Conservation (phyloP, 1,140 invertebrate species). For the Drosophila obscura region DNA sequence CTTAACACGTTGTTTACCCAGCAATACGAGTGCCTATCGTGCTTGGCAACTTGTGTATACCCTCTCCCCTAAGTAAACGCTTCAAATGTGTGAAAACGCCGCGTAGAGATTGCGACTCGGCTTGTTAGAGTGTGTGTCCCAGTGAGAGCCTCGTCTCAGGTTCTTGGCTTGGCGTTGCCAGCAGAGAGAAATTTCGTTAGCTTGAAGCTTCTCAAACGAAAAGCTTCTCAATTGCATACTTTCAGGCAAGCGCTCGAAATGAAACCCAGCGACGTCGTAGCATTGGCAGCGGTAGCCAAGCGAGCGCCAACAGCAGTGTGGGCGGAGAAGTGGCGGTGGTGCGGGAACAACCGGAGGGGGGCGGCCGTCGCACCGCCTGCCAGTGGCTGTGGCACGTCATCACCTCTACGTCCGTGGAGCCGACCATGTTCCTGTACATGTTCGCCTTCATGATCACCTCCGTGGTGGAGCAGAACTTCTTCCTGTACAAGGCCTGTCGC, state of each 20-base stretch:
- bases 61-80: not conserved
- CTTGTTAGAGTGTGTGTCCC: not conserved
- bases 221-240: conserved; percentile 52
- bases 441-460: conserved; percentile 91
- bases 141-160: not conserved
- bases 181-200: not conserved
- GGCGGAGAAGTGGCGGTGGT: too few relatives aligned
- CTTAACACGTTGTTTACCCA: not conserved
- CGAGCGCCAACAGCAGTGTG: conserved; percentile 1
- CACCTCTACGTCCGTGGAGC: conserved; percentile 87
- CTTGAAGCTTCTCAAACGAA: not conserved
- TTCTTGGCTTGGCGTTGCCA: conserved; percentile 17
- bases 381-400: conserved; percentile 31
- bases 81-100: too few relatives aligned
- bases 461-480: conserved; percentile 91
- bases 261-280: conserved; percentile 32
- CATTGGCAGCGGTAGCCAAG: conserved; percentile 25
- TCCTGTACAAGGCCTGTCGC: conserved; percentile 88
- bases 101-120: conserved; percentile 2
- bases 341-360: not conserved
- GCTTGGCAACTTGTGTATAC: not conserved
- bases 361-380: conserved; percentile 4
- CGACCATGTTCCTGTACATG: conserved; percentile 91
- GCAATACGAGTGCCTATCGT: not conserved
- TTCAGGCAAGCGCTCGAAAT: conserved; percentile 49